These are phyloP conservation scores for Microtus oregoni DNA, from an alignment of 2,113 vertebrate species.

Conservation along the genomic window DNA sequence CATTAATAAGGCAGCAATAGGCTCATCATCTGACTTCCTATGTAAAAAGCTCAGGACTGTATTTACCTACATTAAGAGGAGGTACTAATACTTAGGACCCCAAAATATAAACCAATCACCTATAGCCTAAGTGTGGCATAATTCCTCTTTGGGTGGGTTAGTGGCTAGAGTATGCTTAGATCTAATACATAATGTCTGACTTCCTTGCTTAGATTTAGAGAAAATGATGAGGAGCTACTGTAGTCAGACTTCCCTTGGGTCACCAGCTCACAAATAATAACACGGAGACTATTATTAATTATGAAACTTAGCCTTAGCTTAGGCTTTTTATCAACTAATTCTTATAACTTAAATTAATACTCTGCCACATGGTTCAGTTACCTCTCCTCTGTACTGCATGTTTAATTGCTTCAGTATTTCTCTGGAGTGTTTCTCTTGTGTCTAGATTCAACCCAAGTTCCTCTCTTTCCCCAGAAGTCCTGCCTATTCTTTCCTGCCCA, in stretches of 20 bases:
- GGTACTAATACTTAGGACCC: not conserved
- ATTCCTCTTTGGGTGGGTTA: not conserved
- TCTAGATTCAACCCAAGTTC: not conserved
- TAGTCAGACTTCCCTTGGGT: not conserved
- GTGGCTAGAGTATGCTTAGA: not conserved
- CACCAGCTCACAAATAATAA: not conserved
- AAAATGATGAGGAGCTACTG: not conserved
- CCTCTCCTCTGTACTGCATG: not conserved
- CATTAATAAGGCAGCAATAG: conserved; percentile 33
- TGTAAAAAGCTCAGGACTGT: not conserved
- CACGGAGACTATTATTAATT: not conserved
- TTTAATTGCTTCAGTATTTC: not conserved
- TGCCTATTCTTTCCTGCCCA: not conserved
- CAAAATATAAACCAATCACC: not conserved
- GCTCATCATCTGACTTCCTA: not conserved
- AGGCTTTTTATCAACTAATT: not conserved
- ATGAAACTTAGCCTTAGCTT: not conserved
- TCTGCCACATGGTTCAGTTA: not conserved
- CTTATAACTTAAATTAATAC: not conserved
- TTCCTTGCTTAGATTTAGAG: not conserved
- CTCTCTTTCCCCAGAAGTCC: not conserved
- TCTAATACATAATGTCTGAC: not conserved
- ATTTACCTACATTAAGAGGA: not conserved
- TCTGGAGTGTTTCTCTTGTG: not conserved
- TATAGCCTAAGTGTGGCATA: not conserved